Percentiles rank a stretch among this genome's conserved stretches.
Conservation (phyloP, 2,888 invertebrate genomes). For the Mycogona germanica region DNA sequence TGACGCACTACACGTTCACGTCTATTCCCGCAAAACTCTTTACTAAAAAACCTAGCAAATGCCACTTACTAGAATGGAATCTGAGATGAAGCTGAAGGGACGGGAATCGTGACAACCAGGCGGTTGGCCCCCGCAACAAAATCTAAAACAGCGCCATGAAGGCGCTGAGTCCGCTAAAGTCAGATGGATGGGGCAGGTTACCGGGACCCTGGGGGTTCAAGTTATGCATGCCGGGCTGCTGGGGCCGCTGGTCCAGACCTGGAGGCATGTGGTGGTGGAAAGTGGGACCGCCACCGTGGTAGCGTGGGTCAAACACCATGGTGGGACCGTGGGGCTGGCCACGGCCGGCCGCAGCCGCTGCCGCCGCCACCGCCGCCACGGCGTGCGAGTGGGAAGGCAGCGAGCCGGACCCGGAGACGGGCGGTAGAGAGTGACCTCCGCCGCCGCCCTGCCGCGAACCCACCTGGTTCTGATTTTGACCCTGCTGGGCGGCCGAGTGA, state of each 20-base stretch:
- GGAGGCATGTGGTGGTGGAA: slow-evolving; percentile 18
- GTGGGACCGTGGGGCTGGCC: slow-evolving; percentile 18
- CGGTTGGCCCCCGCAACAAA: too few relatives aligned
- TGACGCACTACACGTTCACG: too few relatives aligned
- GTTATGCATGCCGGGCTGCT: slow-evolving; percentile 16
- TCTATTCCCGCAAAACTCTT: too few relatives aligned
- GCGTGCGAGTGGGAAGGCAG: slow-evolving; percentile 14
- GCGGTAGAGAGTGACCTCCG: neutral
- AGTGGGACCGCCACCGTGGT: slow-evolving; percentile 17
- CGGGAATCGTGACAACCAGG: too few relatives aligned
- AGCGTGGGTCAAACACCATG: slow-evolving; percentile 21
- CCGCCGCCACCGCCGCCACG: slow-evolving; percentile 7
- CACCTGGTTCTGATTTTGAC: slow-evolving; percentile 3
- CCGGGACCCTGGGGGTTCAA: slow-evolving; percentile 12
- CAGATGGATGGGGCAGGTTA: slow-evolving; percentile 16
- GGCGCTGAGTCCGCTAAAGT: slow-evolving; percentile 21
- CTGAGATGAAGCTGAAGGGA: too few relatives aligned
- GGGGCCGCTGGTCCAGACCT: slow-evolving; percentile 16
- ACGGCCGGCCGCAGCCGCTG: slow-evolving; percentile 12
- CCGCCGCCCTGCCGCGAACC: neutral
- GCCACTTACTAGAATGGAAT: too few relatives aligned
- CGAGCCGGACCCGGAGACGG: slow-evolving; percentile 1
- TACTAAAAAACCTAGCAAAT: too few relatives aligned
- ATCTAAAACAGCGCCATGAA: slow-evolving; percentile 22
- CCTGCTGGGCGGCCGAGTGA: slow-evolving; percentile 8